These are phyloP conservation scores for Manis pentadactyla DNA, from an alignment of 2,797 vertebrate species.

Conservation along the genomic window DNA sequence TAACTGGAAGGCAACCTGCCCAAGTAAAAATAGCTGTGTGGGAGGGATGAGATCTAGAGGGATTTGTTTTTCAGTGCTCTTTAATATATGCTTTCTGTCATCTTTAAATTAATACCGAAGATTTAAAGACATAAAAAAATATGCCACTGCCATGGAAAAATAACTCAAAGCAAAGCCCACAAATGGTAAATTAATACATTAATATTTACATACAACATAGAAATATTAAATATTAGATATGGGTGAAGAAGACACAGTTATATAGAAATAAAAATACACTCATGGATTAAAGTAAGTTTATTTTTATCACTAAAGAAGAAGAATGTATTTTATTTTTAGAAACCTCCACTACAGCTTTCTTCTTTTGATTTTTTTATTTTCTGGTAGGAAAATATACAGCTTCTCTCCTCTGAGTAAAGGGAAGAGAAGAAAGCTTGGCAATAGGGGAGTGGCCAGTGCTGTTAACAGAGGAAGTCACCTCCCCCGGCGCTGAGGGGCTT, in stretches of 20 bases:
- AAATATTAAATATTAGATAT: not conserved
- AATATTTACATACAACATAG: not conserved
- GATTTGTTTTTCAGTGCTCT: not conserved
- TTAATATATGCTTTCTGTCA: not conserved
- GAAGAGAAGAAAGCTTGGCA: not conserved
- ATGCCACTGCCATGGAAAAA: not conserved
- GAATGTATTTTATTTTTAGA: not conserved
- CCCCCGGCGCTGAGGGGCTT: not conserved
- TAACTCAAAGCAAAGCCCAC: not conserved
- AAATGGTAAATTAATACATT: not conserved
- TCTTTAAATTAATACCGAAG: not conserved
- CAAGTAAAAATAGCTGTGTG: not conserved
- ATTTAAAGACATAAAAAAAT: not conserved
- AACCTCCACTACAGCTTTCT: not conserved
- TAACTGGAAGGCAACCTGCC: not conserved
- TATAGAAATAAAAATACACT: not conserved
- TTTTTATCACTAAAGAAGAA: slow-evolving; percentile 5
- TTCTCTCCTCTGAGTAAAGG: not conserved
- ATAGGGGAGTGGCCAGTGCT: too few relatives aligned
- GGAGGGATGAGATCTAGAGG: not conserved
- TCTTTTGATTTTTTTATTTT: not conserved
- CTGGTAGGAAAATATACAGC: not conserved
- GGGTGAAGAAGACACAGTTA: not conserved
- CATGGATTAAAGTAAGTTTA: not conserved
- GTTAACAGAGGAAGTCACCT: not conserved